Percentiles rank a stretch among this genome's conserved stretches.
phyloP scores from a whole-genome alignment of 1,140 invertebrate genomes.

The Dendroctonus valens region DNA sequence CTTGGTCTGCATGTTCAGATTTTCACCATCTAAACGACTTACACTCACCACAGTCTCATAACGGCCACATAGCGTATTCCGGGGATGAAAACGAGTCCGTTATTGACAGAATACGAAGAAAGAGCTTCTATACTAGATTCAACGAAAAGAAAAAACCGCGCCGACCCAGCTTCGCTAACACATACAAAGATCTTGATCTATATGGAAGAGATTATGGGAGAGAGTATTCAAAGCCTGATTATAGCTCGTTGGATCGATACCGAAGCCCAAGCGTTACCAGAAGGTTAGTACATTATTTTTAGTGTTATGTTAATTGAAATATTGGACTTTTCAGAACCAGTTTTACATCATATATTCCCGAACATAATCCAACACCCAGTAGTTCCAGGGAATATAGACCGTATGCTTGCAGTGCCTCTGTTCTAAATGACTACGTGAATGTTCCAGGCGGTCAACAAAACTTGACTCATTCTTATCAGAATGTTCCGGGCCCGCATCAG shows the following conservation, averaged over 20 bases:
- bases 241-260: slow-evolving; percentile 43
- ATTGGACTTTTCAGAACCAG: slow-evolving; percentile 24
- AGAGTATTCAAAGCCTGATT: slow-evolving; percentile 40
- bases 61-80: slow-evolving; percentile 46
- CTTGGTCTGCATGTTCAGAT: slow-evolving; percentile 68
- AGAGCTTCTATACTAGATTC: slow-evolving; percentile 85
- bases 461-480: slow-evolving; percentile 26
- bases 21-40: slow-evolving; percentile 46
- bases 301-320: neutral
- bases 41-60: slow-evolving; percentile 57
- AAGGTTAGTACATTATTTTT: slow-evolving; percentile 19
- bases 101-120: slow-evolving; percentile 79
- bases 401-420: slow-evolving; percentile 44
- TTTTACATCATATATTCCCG: slow-evolving; percentile 32
- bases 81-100: slow-evolving; percentile 56
- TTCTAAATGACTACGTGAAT: slow-evolving; percentile 47
- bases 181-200: slow-evolving; percentile 47
- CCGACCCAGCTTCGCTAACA: slow-evolving; percentile 39
- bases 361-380: slow-evolving; percentile 1
- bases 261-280: slow-evolving; percentile 30
- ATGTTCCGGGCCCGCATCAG: slow-evolving; percentile 22
- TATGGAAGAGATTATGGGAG: slow-evolving; percentile 36
- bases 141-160: slow-evolving; percentile 71
- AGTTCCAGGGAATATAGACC: slow-evolving; percentile 38
- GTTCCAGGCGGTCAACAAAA: slow-evolving; percentile 34